A percentile compares a stretch with the other conserved stretches of the same genome.
These are phyloP conservation scores for Oreochromis tanganicae DNA, from an alignment of 2,113 vertebrate species.

Conservation along the genomic window DNA sequence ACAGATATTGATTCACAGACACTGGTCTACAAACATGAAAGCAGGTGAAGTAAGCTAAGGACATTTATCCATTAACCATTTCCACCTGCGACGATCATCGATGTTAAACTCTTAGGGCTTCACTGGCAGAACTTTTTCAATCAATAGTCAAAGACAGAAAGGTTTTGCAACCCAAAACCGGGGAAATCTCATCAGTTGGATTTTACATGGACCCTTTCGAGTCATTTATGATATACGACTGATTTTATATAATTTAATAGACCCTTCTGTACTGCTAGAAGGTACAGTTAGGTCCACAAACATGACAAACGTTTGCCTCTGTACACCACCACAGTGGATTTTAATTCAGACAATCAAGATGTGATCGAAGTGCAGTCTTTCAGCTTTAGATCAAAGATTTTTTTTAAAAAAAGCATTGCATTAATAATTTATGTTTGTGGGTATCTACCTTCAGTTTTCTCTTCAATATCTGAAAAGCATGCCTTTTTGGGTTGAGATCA, in stretches of 20 bases:
- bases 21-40: slow-evolving; percentile 4
- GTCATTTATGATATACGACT: neutral
- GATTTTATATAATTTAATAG: neutral
- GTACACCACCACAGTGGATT: neutral
- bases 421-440: neutral
- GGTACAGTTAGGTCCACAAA: neutral
- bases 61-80: slow-evolving; percentile 6
- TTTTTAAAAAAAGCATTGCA: neutral
- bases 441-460: neutral
- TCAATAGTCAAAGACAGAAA: neutral
- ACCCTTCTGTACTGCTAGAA: neutral
- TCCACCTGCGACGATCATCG: neutral
- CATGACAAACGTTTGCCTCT: neutral
- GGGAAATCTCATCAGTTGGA: neutral
- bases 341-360: neutral
- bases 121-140: neutral
- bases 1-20: slow-evolving; percentile 29
- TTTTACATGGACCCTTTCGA: neutral
- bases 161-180: neutral
- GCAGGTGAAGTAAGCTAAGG: neutral
- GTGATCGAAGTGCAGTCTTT: neutral
- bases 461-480: neutral
- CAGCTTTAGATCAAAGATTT: neutral
- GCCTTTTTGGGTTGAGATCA: neutral
- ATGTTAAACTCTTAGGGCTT: neutral